Base-by-base conservation (phyloP, 2,797 vertebrate genomes). In the Molossus alvarezi region DNA sequence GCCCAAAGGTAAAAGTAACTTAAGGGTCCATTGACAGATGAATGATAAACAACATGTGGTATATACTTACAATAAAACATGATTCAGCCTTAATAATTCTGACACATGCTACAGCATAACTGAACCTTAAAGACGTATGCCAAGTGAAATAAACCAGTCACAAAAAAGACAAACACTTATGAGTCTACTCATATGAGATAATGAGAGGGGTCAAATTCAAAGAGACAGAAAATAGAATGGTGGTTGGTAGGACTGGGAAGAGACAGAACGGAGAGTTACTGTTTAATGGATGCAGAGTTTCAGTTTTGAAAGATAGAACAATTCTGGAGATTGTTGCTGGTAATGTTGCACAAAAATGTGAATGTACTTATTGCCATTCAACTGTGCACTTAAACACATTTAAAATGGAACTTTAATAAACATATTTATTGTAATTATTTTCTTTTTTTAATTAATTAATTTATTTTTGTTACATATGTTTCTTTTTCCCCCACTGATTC, bases 231-330 rank as follows among this genome's bases (percentile, higher is more conserved):
- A 76, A 57, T 55, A 53, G 2, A 81, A 37, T 27, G 17, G 21
- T 82, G 7, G 11, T 33, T 62, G n/a, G 23, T 12, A 75, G 20
- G 21, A 5, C 3, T 57, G 1, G 15, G 11, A 4, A 7, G 18
- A 64, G 9, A 12, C 29, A 55, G 2, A 67, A 48, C 14, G 5
- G 13, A 6, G 1, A 79, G 10, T 58, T 45, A 33, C 12, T 51
- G 58, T 79, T 79, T 65, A 95, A 53, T 58, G 27, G n/a, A 5
- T 21, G n/a, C 1, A 62, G 60, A 64, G n/a, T 29, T 88, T 72
- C 41, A 82, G 51, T 64, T 77, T 65, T n/a, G 37, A 57, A 88
- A 72, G n/a, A 86, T 37, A 23, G 87, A 93, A 81, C 87, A 20
- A 29, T 21, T 80, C 23, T 90, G 23, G 14, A 84, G 23, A 60